Evolutionary conservation across 2,113 vertebrate species (phyloP).

Genomic region (Axis porcinus): DNA sequence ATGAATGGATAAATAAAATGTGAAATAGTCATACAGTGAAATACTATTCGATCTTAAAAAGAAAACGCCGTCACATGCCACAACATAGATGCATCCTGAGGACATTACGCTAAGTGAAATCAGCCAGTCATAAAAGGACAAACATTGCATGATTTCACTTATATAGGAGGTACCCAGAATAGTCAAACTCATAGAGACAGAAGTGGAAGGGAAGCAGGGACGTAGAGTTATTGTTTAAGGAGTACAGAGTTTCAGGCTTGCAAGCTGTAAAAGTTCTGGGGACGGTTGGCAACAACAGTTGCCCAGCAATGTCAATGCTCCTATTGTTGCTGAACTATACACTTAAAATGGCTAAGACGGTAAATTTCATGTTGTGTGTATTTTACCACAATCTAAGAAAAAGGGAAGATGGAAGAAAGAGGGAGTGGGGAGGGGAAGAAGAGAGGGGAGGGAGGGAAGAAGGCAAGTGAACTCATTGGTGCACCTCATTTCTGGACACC

Average conservation of each 20-base stretch:
- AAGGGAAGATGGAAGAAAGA: neutral
- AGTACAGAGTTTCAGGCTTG: neutral
- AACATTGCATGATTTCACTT: neutral
- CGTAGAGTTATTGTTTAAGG: neutral
- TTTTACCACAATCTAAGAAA: neutral
- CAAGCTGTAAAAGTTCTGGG: neutral
- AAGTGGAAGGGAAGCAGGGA: neutral
- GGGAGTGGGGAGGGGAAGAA: accelerated
- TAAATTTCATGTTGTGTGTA: neutral
- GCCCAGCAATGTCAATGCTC: neutral
- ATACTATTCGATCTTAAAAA: neutral
- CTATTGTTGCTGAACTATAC: neutral
- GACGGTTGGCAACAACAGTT: neutral
- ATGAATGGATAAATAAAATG: neutral
- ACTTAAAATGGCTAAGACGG: neutral
- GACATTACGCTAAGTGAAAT: neutral
- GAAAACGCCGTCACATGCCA: too few species aligned
- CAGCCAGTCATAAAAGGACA: neutral
- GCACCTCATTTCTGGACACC: neutral
- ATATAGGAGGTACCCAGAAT: neutral
- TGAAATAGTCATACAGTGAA: neutral
- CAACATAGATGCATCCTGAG: neutral
- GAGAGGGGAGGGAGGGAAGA: neutral
- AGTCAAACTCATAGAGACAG: neutral
- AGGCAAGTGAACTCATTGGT: neutral